Base-by-base conservation (phyloP, 2,888 invertebrate species). In the Iphiclides podalirius region DNA sequence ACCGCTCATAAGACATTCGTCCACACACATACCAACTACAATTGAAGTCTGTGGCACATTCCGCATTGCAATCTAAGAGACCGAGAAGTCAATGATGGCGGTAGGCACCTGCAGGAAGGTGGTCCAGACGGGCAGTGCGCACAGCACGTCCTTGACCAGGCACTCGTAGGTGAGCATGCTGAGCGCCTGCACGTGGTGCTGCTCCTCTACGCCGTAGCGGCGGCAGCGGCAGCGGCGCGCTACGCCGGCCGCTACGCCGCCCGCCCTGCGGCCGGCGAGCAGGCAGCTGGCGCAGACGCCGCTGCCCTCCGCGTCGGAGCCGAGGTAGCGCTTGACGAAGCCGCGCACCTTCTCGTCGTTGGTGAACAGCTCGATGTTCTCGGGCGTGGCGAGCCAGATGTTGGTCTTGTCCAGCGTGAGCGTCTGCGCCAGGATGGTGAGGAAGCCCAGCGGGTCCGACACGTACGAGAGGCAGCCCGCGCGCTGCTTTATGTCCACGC, bases 381-480 rank as follows among this genome's bases (percentile, higher is more conserved):
- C 92, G 0, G 93, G 87, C 0, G 88, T 79, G 0, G 91, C 90
- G 12, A 92, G 90, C 94, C 94, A 95, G 0, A 93, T 90, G 61
- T 92, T 90, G 40, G 91, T 81, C 53, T 90, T 90, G 60, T 95
- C 94, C 20, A 94, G 91, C 0, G 95, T 95, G n/a, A 96, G 75
- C 0, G 94, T 93, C 64, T 94, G 93, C 0, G 95, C 95, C 41
- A 96, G 82, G 46, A 96, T 90, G 57, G 94, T 94, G 67, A 93
- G 92, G 68, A 94, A 93, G 1, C 96, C 95, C 63, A 92, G 88
- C 0, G 96, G 96, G 85, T 98, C 97, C 72, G 95, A 95, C 12
- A 92, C 79, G 78, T 97, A 96, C 0, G 97, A 95, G 4, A 97
- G 89, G 66, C 96, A 96, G 8, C 97, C 97, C 1, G 96, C 96